Evolutionary conservation across 1,140 invertebrate species (phyloP).

Genomic region (Venustaconcha ellipsiformis): DNA sequence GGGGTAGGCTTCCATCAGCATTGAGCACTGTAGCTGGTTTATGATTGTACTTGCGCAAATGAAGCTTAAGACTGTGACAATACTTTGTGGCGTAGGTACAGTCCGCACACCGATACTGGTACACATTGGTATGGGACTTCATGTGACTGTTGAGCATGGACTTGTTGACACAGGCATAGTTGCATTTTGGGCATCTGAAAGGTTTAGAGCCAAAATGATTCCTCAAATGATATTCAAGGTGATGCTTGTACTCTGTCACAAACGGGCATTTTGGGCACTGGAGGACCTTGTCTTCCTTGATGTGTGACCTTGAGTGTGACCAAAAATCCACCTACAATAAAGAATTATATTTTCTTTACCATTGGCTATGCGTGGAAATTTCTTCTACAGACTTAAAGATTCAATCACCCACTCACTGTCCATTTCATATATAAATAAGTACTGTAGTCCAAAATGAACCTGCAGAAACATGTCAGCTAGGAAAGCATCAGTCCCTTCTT

Average conservation of each 20-base stretch:
- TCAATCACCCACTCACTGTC: no score
- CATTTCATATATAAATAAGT: no score
- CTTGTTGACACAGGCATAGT: constrained; percentile 91
- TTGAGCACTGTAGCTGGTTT: constrained; percentile 71
- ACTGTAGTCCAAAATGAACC: no score
- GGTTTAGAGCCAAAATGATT: constrained; percentile 98
- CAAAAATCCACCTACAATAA: constrained; percentile 82
- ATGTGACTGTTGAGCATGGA: constrained; percentile 99
- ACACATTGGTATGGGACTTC: constrained; percentile 97
- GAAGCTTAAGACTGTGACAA: constrained; percentile 96
- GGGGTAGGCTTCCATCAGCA: constrained; percentile 65
- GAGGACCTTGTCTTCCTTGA: constrained; percentile 92
- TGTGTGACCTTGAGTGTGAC: constrained; percentile 89
- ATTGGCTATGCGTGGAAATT: no score
- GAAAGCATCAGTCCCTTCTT: no score
- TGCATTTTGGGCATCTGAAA: constrained; percentile 88
- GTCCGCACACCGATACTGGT: constrained; percentile 93
- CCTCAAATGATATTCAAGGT: constrained; percentile 93
- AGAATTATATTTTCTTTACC: no score
- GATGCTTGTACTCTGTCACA: constrained; percentile 99
- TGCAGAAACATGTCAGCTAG: no score
- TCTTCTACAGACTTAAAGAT: no score
- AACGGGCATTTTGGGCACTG: constrained; percentile 94
- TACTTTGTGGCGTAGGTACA: constrained; percentile 99
- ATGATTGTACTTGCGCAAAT: constrained; percentile 92